Base-by-base conservation (phyloP, 2,797 vertebrate genomes). In the Gallinago stenura region DNA sequence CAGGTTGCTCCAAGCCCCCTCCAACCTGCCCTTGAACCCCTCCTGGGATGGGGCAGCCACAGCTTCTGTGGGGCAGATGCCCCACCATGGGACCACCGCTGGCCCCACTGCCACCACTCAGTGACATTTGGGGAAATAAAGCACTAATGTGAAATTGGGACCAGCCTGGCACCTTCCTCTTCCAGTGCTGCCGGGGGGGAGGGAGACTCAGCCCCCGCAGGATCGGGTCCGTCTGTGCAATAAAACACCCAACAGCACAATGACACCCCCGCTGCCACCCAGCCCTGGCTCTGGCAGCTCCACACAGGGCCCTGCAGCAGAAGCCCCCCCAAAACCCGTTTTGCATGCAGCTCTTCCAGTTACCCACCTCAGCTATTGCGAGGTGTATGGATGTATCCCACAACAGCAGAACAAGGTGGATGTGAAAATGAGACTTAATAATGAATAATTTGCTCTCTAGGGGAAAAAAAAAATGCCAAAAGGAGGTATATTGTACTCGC, bases 381-480 rank as follows among this genome's bases (percentile, higher is more conserved):
- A 37, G 37, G 37, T 37, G 37, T 37, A 37, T 37, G 37, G 37
- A 69, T 37, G 26, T 45, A 51, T 86, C 54, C 80, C 83, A 39
- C 46, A 53, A 61, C 54, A 69, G 80, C 53, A 77, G 87, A 88
- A 28, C n/a, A 24, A 46, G 8, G 83, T n/a, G 54, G 72, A 90
- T 68, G 72, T 53, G 76, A 91, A 89, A 89, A 95, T 81, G 50
- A 91, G 57, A 50, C 64, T 91, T 88, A 81, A 81, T 71, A 53
- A 58, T 13, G 56, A 91, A 85, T 93, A 73, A 97, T 93, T 87
- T 91, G 37, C 46, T 84, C 87, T 77, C 93, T n/a, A 30, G 85
- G 87, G 86, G 43, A 41, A 5, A 16, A 79, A 79, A 57, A 61
- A 54, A 65, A 30, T 2, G n/a, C 77, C 70, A 39, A 57, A 19